Evolutionary conservation across 2,888 invertebrate genomes (phyloP).

Genomic region (Lutraria lutraria): DNA sequence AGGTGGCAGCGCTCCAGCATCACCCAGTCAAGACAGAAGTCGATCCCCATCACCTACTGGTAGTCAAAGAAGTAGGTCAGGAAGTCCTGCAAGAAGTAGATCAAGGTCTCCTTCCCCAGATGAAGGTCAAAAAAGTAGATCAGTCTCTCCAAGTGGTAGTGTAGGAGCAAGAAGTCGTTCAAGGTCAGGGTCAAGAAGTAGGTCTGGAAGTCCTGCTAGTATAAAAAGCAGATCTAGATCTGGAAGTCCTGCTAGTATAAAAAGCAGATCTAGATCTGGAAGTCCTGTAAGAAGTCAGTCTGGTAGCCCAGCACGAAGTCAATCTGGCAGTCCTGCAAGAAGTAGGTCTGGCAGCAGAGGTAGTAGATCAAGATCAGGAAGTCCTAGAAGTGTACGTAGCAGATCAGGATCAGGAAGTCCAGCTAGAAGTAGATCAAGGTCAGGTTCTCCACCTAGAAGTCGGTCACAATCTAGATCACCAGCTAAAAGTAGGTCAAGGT

Average conservation of each 20-base stretch:
- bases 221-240: slow-evolving; percentile 47
- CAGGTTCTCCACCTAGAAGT: slow-evolving; percentile 63
- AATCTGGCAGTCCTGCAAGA: slow-evolving; percentile 33
- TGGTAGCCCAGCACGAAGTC: slow-evolving; percentile 47
- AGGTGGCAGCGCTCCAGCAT: slow-evolving; percentile 64
- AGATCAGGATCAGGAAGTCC: slow-evolving; percentile 64
- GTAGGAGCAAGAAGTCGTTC: slow-evolving; percentile 42
- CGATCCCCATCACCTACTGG: slow-evolving; percentile 67
- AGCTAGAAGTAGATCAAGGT: slow-evolving; percentile 65
- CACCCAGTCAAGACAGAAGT: slow-evolving; percentile 66
- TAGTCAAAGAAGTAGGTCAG: slow-evolving; percentile 59
- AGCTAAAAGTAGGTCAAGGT: slow-evolving; percentile 62
- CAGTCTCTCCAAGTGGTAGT: slow-evolving; percentile 37
- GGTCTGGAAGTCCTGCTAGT: slow-evolving; percentile 54
- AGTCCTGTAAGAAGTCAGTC: slow-evolving; percentile 27
- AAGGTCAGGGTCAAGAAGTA: slow-evolving; percentile 60
- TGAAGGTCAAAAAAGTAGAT: slow-evolving; percentile 57
- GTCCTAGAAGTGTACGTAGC: slow-evolving; percentile 62
- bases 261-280: slow-evolving; percentile 45
- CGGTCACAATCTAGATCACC: slow-evolving; percentile 54
- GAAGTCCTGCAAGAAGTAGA: slow-evolving; percentile 60
- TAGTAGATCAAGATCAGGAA: slow-evolving; percentile 63
- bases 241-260: slow-evolving; percentile 42
- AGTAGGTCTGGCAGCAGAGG: slow-evolving; percentile 63
- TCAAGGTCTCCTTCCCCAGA: slow-evolving; percentile 68